Base-by-base conservation (phyloP, 2,113 vertebrate genomes). In the Pantherophis guttatus region DNA sequence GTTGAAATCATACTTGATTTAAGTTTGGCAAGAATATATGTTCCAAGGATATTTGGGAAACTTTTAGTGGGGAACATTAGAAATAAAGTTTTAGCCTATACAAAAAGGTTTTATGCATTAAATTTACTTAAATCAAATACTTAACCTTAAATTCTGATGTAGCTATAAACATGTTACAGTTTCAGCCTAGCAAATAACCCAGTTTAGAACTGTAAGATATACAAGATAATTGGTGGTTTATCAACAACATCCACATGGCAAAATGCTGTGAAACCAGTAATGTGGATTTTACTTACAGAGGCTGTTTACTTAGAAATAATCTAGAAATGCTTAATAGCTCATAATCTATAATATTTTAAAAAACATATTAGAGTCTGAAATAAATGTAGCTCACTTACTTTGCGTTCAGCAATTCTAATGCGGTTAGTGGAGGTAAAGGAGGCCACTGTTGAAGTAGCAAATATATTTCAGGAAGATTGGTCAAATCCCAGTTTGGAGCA, bases 401-500 rank as follows among this genome's bases (percentile, higher is more conserved):
- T 87, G 98, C 98, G 94, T 99, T 98, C 44, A 99, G 98, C 90
- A 99, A 98, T 96, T 99, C 99, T 96, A 99, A 96, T 9, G 99
- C 99, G 89, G 97, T 98, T 95, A 99, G 97, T 1, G 99, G 98
- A 87, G 98, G 96, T 92, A 99, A 97, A 33, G 98, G 93, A 57
- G 98, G 98, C 99, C 99, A 99, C 87, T 97, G 98, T 90, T 98
- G 97, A 94, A 99, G 98, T 75, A 99, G 96, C 0, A 97, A 97
- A 96, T 99, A 99, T 96, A 98, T 99, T 96, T 99, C 98, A 92
- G 98, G 97, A 96, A 99, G 98, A 96, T 97, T 98, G 96, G 97
- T 97, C 98, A 98, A 98, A 96, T 99, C 98, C 99, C 99, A 99
- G 95, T 98, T 98, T 96, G 99, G 98, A 5, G 97, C 98, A 94